Evolutionary conservation across 2,113 vertebrate species (phyloP).

Genomic region (Neogobius melanostomus): DNA sequence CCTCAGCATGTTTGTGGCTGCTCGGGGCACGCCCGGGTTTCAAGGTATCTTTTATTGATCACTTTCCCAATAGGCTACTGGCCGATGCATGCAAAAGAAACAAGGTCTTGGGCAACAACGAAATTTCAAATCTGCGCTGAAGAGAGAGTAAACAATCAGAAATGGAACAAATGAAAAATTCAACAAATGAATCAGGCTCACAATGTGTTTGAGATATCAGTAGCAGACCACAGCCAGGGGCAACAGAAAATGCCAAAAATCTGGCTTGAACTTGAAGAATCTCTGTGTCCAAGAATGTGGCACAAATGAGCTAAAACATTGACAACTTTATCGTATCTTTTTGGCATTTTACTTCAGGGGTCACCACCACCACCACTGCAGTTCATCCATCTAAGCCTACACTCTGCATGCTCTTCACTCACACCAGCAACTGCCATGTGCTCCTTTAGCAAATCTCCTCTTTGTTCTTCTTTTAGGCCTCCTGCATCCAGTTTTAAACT

Average conservation of each 20-base stretch:
- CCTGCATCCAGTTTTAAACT: neutral
- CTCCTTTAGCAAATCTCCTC: neutral
- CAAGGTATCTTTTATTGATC: conserved; percentile 4
- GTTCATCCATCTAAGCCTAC: neutral
- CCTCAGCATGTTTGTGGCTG: neutral
- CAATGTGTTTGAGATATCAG: too few relatives aligned
- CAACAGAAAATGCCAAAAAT: too few relatives aligned
- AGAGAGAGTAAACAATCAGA: too few relatives aligned
- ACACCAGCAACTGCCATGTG: neutral
- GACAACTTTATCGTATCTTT: neutral
- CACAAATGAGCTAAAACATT: neutral
- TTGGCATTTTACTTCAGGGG: neutral
- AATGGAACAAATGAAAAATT: too few relatives aligned
- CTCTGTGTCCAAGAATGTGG: neutral
- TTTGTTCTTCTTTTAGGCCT: neutral
- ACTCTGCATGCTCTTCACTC: neutral
- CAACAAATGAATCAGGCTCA: too few relatives aligned
- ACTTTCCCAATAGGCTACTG: neutral
- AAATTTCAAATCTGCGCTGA: too few relatives aligned
- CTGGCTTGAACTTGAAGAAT: too few relatives aligned
- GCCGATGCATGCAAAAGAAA: neutral
- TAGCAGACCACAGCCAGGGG: too few relatives aligned
- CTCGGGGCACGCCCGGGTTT: conserved; percentile 17
- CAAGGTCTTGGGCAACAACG: neutral
- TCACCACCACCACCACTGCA: neutral